Base-by-base conservation (phyloP, 2,113 vertebrate species). In the Phyllopteryx taeniolatus region DNA sequence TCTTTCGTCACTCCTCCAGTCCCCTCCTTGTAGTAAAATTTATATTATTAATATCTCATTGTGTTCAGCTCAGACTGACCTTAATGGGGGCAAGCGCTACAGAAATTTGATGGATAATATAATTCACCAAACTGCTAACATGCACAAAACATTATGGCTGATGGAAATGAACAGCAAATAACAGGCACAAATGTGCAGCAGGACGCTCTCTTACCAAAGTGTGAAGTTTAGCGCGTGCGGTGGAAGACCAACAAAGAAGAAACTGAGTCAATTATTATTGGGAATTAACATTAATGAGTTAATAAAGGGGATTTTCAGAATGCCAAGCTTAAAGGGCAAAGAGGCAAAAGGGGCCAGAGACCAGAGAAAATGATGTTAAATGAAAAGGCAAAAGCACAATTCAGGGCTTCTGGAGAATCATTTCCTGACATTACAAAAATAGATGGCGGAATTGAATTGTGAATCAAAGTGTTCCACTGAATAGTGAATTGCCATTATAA, bases 261-360 rank as follows among this genome's bases (percentile, higher is more conserved):
- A 64, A 13, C 11, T 20, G 42, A n/a, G 20, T 13, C 22, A 14
- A 64, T 66, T 46, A 31, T 66, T 47, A 47, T 46, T 46, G 22
- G 22, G 43, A 47, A 66, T 27, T 27, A 66, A 66, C 47, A 66
- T 66, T 46, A 14, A 66, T 31, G 44, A 31, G 43, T 31, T 64
- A 12, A 64, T 35, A 44, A 44, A 64, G 44, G 19, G 42, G 42
- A 1, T 44, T 66, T 47, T 66, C 43, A 66, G 47, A 66, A 66
- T 66, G 64, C 13, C 43, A 66, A 15, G 64, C 64, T 47, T 43
- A 66, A 66, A 66, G 64, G 44, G 43, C 64, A 17, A 47, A 66
- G 42, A 17, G 22, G 20, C 43, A 66, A 65, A 65, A 47, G 64
- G 64, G 43, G 15, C 17, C 61, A 43, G 31, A 62, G 14, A 44